Conservation (phyloP, 2,113 vertebrate species). For the Anguilla japonica region DNA sequence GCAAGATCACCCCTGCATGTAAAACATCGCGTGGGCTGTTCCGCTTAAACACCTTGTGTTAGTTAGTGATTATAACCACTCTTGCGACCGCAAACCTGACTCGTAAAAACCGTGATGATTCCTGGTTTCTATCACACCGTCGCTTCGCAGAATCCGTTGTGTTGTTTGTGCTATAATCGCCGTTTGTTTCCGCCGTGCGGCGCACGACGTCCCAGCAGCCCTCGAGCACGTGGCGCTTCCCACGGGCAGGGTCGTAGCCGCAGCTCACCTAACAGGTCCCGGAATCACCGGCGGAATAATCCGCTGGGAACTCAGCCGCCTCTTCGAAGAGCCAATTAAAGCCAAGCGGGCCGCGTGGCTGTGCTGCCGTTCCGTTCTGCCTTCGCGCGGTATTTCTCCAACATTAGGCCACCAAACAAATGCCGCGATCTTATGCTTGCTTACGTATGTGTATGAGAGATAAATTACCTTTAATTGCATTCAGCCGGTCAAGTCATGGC, state of each 20-base stretch:
- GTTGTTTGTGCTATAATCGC: background rate
- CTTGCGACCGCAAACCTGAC: too few relatives aligned
- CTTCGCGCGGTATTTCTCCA: conserved; percentile 35
- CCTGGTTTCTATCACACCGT: background rate
- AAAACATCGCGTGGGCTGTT: too few relatives aligned
- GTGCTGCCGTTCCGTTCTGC: conserved; percentile 64
- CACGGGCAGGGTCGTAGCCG: background rate
- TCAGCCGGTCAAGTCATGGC: conserved; percentile 57
- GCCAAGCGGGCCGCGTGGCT: background rate
- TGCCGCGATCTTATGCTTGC: too few relatives aligned
- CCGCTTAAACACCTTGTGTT: too few relatives aligned
- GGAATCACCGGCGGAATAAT: background rate
- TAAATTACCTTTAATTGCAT: conserved; percentile 76
- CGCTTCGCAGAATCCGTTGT: background rate
- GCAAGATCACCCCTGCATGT: background rate
- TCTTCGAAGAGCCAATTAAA: conserved; percentile 25
- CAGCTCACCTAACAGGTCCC: background rate
- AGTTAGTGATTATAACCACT: too few relatives aligned
- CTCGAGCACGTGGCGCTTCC: background rate
- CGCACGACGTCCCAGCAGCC: background rate
- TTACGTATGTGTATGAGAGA: conserved; percentile 10
- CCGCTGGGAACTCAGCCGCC: conserved; percentile 21
- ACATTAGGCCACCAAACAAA: conserved; percentile 14
- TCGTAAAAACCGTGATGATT: background rate
- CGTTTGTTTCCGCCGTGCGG: background rate